These are phyloP conservation scores for Drosophila novamexicana DNA, from an alignment of 1,140 invertebrate species.

Conservation along the genomic window DNA sequence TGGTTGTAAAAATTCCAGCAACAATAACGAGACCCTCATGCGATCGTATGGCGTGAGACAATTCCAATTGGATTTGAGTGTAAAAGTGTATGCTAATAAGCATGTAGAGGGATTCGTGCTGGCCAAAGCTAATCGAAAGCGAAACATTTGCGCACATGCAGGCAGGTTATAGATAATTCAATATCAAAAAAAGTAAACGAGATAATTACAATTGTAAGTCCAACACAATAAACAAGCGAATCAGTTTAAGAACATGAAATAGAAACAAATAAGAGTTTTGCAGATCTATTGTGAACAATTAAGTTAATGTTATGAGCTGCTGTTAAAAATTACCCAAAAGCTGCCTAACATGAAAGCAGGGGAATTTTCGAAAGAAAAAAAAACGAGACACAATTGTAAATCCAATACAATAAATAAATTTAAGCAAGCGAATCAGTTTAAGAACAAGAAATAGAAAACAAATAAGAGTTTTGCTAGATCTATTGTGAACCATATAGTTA, in stretches of 20 bases:
- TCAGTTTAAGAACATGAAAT: too few species aligned
- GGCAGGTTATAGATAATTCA: slow-evolving; percentile 37
- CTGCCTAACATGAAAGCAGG: too few species aligned
- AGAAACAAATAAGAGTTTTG: too few species aligned
- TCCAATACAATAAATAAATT: too few species aligned
- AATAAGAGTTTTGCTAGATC: too few species aligned
- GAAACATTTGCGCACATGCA: slow-evolving; percentile 66
- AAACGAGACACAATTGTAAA: not conserved
- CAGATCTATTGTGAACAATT: too few species aligned
- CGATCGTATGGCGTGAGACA: slow-evolving; percentile 38
- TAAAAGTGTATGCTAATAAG: slow-evolving; percentile 3
- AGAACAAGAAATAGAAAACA: not conserved
- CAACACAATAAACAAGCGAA: not conserved
- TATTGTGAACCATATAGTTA: too few species aligned
- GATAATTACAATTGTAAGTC: not conserved
- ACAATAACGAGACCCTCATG: slow-evolving; percentile 43
- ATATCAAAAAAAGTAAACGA: not conserved
- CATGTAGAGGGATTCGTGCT: slow-evolving; percentile 26
- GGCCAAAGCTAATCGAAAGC: slow-evolving; percentile 32
- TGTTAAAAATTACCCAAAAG: too few species aligned
- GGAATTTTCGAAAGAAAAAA: not conserved
- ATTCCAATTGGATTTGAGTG: slow-evolving; percentile 54
- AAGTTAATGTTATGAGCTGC: too few species aligned
- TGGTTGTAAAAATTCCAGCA: slow-evolving; percentile 36
- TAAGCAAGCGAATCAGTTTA: not conserved